Percentiles rank a stretch among this genome's conserved stretches.
phyloP scores from a whole-genome alignment of 2,113 vertebrate species.

The Anolis sagrei region DNA sequence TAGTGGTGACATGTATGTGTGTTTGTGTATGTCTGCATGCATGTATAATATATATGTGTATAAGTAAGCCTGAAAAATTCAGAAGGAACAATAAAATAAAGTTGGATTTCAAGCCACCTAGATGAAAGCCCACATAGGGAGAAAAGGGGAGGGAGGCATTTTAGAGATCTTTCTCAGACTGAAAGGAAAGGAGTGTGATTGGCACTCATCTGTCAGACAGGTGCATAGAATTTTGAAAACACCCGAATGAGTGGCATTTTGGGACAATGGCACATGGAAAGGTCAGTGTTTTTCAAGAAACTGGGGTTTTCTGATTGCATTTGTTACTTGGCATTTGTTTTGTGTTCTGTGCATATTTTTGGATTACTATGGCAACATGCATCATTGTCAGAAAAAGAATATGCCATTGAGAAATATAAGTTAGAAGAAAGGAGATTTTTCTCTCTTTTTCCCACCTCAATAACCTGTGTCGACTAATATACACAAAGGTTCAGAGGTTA shows the following conservation, averaged over 20 bases:
- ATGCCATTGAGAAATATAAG: neutral
- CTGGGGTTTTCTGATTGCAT: neutral
- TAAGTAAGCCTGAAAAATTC: neutral
- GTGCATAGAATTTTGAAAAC: neutral
- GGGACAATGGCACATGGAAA: conserved; percentile 13
- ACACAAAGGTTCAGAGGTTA: neutral
- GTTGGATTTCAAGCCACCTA: neutral
- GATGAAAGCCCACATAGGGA: neutral
- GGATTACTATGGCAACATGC: conserved; percentile 10
- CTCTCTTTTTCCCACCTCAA: no score
- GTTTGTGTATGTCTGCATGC: no score
- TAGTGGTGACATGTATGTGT: neutral
- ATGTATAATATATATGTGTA: neutral
- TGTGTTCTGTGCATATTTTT: conserved; percentile 12
- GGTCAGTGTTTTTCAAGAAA: conserved; percentile 21
- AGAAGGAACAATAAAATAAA: neutral
- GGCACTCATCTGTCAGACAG: conserved; percentile 6
- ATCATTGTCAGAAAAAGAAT: conserved; percentile 2
- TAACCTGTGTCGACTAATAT: no score
- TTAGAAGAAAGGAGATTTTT: no score
- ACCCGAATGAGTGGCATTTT: conserved; percentile 13
- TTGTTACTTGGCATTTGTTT: conserved; percentile 24
- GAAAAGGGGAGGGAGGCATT: neutral
- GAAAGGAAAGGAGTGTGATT: neutral
- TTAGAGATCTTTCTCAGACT: neutral